Evolutionary conservation across 1,140 invertebrate species (phyloP).

Genomic region (Tetragonula clypearis): DNA sequence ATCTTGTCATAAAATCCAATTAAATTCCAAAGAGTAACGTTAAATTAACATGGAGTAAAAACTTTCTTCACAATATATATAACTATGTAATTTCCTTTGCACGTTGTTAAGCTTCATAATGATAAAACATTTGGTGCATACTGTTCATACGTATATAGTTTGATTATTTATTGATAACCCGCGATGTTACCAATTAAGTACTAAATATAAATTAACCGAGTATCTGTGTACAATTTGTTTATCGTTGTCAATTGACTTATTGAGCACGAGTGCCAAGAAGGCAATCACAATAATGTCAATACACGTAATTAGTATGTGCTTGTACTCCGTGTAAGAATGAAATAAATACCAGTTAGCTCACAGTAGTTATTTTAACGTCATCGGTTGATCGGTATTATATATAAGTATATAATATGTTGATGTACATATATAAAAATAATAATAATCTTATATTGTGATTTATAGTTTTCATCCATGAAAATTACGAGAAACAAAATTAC

Average conservation of each 20-base stretch:
- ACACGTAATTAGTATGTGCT: constrained; percentile 43
- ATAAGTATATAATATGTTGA: neutral
- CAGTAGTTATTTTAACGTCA: constrained; percentile 41
- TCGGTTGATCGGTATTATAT: constrained; percentile 10
- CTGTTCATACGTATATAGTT: constrained; percentile 2
- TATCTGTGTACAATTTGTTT: constrained; percentile 30
- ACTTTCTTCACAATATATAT: constrained; percentile 22
- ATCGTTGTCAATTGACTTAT: constrained; percentile 34
- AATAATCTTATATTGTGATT: constrained; percentile 41
- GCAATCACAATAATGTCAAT: constrained; percentile 44
- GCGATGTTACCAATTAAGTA: constrained; percentile 12
- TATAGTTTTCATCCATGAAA: constrained; percentile 45
- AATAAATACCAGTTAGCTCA: constrained; percentile 42
- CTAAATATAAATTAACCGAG: constrained; percentile 16
- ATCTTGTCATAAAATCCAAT: constrained; percentile 12
- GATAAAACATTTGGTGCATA: constrained; percentile 8
- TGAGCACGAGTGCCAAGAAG: constrained; percentile 6
- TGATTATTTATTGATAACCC: constrained; percentile 16
- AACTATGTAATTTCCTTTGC: constrained; percentile 13
- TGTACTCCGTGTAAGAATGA: constrained; percentile 40
- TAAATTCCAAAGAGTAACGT: neutral
- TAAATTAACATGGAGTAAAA: constrained; percentile 24
- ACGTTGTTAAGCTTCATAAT: constrained; percentile 8
- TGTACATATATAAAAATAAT: neutral
- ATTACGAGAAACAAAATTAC: constrained; percentile 53